Percentiles rank a stretch among this genome's conserved stretches.
phyloP scores from a whole-genome alignment of 2,797 vertebrate genomes.

The Pagetopsis macropterus region DNA sequence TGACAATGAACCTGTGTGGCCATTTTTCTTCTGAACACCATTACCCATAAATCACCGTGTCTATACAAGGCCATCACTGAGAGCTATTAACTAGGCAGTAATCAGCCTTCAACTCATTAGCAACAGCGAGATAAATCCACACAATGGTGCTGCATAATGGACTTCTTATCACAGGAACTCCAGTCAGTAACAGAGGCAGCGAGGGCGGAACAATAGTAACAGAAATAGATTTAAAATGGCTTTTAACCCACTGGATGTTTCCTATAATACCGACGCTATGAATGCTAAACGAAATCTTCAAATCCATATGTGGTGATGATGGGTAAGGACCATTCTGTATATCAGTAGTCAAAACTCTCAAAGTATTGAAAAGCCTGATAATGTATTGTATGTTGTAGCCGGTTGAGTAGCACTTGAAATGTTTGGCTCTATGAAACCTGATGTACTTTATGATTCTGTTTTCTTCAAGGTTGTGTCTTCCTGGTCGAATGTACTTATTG shows the following conservation, averaged over 20 bases:
- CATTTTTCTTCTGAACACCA: slow-evolving; percentile 45
- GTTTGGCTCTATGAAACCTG: too few relatives aligned
- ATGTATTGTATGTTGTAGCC: background rate
- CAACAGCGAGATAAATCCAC: slow-evolving; percentile 54
- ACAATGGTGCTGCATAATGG: slow-evolving; percentile 37
- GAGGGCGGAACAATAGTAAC: slow-evolving; percentile 1
- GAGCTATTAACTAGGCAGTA: slow-evolving; percentile 62
- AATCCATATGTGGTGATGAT: too few relatives aligned
- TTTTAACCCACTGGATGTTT: background rate
- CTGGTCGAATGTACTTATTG: too few relatives aligned
- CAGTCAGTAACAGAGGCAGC: slow-evolving; percentile 15
- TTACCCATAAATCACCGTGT: slow-evolving; percentile 65
- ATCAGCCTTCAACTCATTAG: slow-evolving; percentile 70
- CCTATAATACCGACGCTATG: too few relatives aligned
- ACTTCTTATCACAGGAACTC: slow-evolving; percentile 39
- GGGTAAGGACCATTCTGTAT: too few relatives aligned
- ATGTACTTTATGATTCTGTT: too few relatives aligned
- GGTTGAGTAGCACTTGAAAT: too few relatives aligned
- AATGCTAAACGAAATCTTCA: too few relatives aligned
- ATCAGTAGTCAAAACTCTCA: background rate
- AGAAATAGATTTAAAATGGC: background rate
- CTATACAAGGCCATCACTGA: slow-evolving; percentile 57
- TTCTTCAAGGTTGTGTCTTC: too few relatives aligned
- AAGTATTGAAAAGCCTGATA: background rate
- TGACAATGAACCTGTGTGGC: slow-evolving; percentile 57